Evolutionary conservation across 1,140 invertebrate species (phyloP).

Genomic region (Solenopsis invicta): DNA sequence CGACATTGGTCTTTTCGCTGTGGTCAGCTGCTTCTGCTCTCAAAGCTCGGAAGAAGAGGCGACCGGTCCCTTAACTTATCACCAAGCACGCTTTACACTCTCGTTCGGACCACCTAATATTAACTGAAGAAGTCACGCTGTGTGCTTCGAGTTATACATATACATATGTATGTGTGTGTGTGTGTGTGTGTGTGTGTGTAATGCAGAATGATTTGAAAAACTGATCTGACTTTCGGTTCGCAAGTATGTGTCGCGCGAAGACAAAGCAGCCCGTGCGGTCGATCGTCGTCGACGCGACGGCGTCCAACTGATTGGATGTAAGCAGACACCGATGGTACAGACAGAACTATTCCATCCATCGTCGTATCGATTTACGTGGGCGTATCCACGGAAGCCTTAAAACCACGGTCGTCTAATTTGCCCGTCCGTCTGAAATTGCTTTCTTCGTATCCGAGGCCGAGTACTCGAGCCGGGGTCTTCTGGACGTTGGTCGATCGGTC

Average conservation of each 20-base stretch:
- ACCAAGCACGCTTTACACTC: not conserved
- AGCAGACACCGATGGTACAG: slow-evolving; percentile 57
- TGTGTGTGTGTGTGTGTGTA: too few relatives aligned
- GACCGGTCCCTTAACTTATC: slow-evolving; percentile 35
- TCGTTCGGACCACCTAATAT: not conserved
- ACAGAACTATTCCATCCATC: slow-evolving; percentile 51
- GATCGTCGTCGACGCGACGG: slow-evolving; percentile 20
- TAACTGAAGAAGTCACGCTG: not conserved
- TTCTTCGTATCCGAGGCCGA: slow-evolving; percentile 70
- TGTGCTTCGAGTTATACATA: not conserved
- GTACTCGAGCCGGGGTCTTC: slow-evolving; percentile 69
- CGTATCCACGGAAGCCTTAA: slow-evolving; percentile 72
- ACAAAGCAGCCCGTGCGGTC: slow-evolving; percentile 3
- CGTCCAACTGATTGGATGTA: slow-evolving; percentile 57
- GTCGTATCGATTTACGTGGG: slow-evolving; percentile 64
- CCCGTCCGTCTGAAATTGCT: slow-evolving; percentile 77
- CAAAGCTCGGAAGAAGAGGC: slow-evolving; percentile 25
- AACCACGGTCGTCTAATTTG: slow-evolving; percentile 75
- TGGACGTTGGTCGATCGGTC: slow-evolving; percentile 78
- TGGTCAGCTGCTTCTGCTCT: slow-evolving; percentile 53
- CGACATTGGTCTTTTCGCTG: slow-evolving; percentile 44
- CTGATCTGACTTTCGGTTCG: not conserved
- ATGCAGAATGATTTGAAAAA: not conserved
- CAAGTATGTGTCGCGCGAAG: not conserved
- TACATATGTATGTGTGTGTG: too few relatives aligned